Percentiles rank a stretch among this genome's conserved stretches.
Conservation (phyloP, 2,113 vertebrate species). For the Urocitellus parryii region DNA sequence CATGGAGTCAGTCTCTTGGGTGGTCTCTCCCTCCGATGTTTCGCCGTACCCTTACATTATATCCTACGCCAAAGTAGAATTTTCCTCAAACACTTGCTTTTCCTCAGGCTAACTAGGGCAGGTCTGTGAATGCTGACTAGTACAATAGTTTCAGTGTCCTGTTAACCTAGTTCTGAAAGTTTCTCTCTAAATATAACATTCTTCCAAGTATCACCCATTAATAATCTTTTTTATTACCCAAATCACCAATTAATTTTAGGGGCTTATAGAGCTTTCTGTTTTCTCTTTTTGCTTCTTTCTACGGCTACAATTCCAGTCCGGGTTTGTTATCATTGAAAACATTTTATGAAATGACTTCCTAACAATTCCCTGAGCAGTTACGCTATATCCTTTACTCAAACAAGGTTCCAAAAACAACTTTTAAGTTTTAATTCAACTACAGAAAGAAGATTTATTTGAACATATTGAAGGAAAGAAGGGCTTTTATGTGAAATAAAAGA, state of each 20-base stretch:
- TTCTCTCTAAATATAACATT: conserved; percentile 41
- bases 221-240: conserved; percentile 23
- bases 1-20: no score
- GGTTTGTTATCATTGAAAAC: not conserved
- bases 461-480: not conserved
- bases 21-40: no score
- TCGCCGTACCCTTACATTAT: no score
- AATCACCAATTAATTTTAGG: not conserved
- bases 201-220: conserved; percentile 13
- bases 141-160: not conserved
- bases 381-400: not conserved
- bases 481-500: not conserved
- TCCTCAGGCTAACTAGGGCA: not conserved
- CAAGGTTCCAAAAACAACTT: not conserved
- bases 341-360: not conserved
- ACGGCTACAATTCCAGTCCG: not conserved
- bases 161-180: conserved; percentile 18
- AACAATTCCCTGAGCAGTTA: not conserved
- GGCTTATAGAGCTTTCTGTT: not conserved
- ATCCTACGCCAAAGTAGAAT: not conserved
- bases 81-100: not conserved
- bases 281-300: not conserved
- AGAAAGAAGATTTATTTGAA: not conserved
- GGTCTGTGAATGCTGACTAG: not conserved
- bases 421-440: not conserved